phyloP scores from a whole-genome alignment of 2,113 vertebrate species.

The Phylloscopus whistleri region DNA sequence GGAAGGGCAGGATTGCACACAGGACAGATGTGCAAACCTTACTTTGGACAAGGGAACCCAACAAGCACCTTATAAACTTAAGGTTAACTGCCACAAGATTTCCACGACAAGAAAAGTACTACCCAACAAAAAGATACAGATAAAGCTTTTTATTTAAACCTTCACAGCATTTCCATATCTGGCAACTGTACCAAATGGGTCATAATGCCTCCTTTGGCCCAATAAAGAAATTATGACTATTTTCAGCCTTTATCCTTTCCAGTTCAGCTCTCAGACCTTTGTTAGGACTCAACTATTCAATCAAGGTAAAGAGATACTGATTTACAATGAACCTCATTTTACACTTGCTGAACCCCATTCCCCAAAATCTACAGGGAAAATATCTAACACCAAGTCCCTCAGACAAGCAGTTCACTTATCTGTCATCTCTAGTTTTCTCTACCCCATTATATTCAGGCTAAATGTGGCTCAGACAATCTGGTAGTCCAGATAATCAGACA shows the following conservation, averaged over 20 bases:
- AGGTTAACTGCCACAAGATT: not conserved
- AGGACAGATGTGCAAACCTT: not conserved
- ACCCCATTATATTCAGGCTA: not conserved
- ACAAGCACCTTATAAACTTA: not conserved
- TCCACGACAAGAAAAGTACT: not conserved
- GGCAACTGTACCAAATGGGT: not conserved
- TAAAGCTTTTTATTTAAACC: not conserved
- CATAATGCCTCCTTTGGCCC: not conserved
- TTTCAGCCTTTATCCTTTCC: not conserved
- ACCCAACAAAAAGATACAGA: not conserved
- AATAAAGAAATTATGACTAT: not conserved
- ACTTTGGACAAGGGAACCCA: not conserved
- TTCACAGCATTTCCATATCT: not conserved
- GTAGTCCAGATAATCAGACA: not conserved
- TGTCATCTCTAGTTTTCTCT: not conserved
- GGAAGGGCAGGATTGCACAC: not conserved
- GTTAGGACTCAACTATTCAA: not conserved
- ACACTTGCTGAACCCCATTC: not conserved
- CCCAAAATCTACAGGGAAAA: not conserved
- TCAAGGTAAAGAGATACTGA: not conserved
- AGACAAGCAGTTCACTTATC: not conserved
- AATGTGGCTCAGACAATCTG: not conserved
- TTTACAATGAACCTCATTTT: not conserved
- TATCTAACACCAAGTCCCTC: not conserved
- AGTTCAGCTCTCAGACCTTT: not conserved